These are phyloP conservation scores for Ptychoptera albimana DNA, from an alignment of 2,888 invertebrate species.

Conservation along the genomic window DNA sequence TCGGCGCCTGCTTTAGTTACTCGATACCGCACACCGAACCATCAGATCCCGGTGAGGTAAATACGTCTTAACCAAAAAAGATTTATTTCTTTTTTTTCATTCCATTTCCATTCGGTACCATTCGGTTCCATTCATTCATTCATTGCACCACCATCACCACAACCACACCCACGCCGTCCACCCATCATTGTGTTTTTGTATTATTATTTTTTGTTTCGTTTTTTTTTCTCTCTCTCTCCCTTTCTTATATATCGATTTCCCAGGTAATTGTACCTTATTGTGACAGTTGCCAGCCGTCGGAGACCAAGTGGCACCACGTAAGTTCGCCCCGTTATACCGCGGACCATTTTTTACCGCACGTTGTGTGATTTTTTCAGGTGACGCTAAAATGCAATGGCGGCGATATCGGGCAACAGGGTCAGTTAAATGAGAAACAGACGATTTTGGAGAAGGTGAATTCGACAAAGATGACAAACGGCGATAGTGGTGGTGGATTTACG, in stretches of 20 bases:
- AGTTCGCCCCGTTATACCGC: conserved; percentile 12
- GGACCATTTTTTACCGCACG: conserved; percentile 1
- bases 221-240: neutral
- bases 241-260: neutral
- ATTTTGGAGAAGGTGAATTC: too few relatives aligned
- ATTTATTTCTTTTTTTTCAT: neutral
- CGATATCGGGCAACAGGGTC: too few relatives aligned
- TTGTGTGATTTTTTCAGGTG: conserved; percentile 24
- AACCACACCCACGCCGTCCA: too few relatives aligned
- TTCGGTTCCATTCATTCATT: too few relatives aligned
- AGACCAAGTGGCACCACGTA: conserved; percentile 48
- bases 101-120: neutral
- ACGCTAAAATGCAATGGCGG: conserved; percentile 22
- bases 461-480: conserved; percentile 15
- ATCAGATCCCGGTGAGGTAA: conserved; percentile 45
- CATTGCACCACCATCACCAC: neutral
- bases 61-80: conserved; percentile 10
- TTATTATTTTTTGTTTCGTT: neutral
- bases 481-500: conserved; percentile 30
- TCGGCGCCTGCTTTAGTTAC: conserved; percentile 55
- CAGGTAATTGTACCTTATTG: conserved; percentile 43
- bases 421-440: too few relatives aligned
- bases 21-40: conserved; percentile 51
- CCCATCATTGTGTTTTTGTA: neutral
- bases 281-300: conserved; percentile 50